A percentile compares a stretch with the other conserved stretches of the same genome.
Evolutionary conservation across 2,113 vertebrate genomes (phyloP).

Genomic region (Mastomys natalensis): DNA sequence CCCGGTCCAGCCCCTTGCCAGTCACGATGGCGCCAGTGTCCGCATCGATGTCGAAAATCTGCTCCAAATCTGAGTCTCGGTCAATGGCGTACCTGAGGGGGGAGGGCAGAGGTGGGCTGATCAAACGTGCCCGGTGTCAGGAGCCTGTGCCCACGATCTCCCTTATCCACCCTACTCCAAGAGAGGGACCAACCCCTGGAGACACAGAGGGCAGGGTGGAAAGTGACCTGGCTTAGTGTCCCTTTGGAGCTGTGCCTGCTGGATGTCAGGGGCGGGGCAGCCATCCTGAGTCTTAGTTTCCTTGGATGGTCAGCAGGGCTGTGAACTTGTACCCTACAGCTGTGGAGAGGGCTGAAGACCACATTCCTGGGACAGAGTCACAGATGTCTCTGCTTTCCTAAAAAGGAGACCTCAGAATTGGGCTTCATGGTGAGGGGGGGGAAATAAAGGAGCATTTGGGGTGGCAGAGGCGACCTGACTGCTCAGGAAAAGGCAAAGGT

Average conservation of each 20-base stretch:
- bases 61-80: conserved; percentile 91
- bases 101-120: conserved; percentile 38
- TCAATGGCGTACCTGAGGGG: conserved; percentile 94
- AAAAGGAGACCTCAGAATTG: not conserved
- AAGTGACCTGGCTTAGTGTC: not conserved
- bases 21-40: conserved; percentile 94
- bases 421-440: not conserved
- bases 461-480: not conserved
- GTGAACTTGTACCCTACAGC: not conserved
- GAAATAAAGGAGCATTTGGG: not conserved
- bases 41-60: conserved; percentile 96
- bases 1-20: conserved; percentile 94
- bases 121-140: not conserved
- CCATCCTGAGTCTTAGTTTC: not conserved
- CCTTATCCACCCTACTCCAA: not conserved
- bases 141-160: not conserved
- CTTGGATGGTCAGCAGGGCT: not conserved
- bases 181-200: not conserved
- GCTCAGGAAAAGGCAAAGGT: not conserved
- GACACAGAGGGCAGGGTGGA: not conserved
- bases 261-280: not conserved
- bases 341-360: not conserved
- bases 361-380: not conserved
- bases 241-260: not conserved
- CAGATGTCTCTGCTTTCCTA: not conserved